Conservation (phyloP, 2,113 vertebrate species). For the Nesospiza acunhae region DNA sequence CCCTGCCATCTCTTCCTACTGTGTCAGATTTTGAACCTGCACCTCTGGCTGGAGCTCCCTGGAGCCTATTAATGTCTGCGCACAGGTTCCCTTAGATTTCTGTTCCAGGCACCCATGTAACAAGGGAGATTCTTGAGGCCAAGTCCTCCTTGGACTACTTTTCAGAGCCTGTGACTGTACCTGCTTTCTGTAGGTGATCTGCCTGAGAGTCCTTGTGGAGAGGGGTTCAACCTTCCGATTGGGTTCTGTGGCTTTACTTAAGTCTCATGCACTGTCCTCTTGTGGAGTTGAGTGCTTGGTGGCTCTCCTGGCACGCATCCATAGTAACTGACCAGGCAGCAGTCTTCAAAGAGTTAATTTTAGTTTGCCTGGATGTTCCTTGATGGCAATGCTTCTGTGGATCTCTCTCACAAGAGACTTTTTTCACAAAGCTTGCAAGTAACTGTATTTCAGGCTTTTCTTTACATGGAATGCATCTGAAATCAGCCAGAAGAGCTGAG, state of each 20-base stretch:
- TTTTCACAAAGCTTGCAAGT: not conserved
- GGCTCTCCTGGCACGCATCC: not conserved
- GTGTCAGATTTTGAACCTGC: not conserved
- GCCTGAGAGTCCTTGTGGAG: not conserved
- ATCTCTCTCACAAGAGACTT: not conserved
- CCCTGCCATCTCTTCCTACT: not conserved
- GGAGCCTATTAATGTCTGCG: not conserved
- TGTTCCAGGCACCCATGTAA: not conserved
- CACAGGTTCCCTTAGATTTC: not conserved
- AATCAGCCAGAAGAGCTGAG: not conserved
- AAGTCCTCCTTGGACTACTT: not conserved
- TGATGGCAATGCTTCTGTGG: not conserved
- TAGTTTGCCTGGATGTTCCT: not conserved
- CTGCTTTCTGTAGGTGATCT: not conserved
- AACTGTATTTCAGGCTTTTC: not conserved
- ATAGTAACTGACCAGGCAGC: not conserved
- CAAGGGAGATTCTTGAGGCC: not conserved
- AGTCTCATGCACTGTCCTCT: not conserved
- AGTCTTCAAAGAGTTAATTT: not conserved
- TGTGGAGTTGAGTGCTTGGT: not conserved
- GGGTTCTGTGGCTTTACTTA: not conserved
- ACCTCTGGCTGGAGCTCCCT: not conserved
- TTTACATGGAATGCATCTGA: not conserved
- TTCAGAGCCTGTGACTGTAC: not conserved
- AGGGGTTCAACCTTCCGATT: not conserved